A percentile compares a stretch with the other conserved stretches of the same genome.
Evolutionary conservation across 2,797 vertebrate species (phyloP).

Genomic region (Kryptolebias ocellatus): DNA sequence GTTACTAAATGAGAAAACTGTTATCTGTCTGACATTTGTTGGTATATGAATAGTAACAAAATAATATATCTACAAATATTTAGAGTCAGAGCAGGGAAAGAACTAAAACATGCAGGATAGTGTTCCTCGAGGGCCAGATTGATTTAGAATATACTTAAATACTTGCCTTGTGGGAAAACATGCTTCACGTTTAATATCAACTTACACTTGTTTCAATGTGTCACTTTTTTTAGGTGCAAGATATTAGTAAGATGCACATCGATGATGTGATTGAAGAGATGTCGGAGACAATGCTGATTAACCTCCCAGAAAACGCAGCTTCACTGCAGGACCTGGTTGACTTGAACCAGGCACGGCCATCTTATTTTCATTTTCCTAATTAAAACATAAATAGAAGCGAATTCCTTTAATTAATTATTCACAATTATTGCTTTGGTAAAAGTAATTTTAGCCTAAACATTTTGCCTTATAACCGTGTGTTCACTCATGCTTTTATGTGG

Average conservation of each 20-base stretch:
- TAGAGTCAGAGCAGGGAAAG: too few species aligned
- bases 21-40: not conserved
- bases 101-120: too few species aligned
- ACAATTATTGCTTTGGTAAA: not conserved
- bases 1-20: not conserved
- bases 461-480: not conserved
- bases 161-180: not conserved
- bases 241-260: conserved; percentile 81
- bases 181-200: not conserved
- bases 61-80: not conserved
- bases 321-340: conserved; percentile 76
- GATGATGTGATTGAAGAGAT: conserved; percentile 81
- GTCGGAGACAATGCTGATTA: conserved; percentile 79
- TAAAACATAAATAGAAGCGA: not conserved
- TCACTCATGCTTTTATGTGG: not conserved
- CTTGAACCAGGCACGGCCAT: conserved; percentile 78
- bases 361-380: not conserved
- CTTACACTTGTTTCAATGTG: not conserved
- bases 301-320: conserved; percentile 73
- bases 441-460: not conserved
- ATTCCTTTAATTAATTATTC: not conserved
- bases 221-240: conserved; percentile 71
- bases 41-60: too few species aligned
- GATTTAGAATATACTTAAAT: too few species aligned
- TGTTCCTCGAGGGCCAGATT: too few species aligned